These are phyloP conservation scores for Dryoscopus gambensis DNA, from an alignment of 2,113 vertebrate species.

Conservation along the genomic window DNA sequence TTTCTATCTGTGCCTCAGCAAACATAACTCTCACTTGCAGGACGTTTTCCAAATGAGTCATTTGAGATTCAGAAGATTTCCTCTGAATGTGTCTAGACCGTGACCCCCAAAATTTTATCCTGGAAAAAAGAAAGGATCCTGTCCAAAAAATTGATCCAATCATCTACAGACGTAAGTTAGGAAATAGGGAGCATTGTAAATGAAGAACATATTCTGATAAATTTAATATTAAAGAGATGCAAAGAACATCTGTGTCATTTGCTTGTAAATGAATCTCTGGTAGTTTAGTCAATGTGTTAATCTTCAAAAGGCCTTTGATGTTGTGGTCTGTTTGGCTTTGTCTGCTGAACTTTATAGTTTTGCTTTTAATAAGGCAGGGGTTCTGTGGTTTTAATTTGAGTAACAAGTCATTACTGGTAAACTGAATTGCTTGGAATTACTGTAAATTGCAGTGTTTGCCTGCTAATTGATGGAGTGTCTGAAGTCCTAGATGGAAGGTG, in stretches of 20 bases:
- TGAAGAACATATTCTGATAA: neutral
- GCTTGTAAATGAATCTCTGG: constrained; percentile 24
- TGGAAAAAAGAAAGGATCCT: neutral
- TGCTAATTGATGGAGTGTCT: neutral
- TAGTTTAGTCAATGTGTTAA: constrained; percentile 40
- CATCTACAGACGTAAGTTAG: neutral
- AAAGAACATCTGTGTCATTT: constrained; percentile 4
- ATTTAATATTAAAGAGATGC: neutral
- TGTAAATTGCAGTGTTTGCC: constrained; percentile 6
- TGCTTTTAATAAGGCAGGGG: constrained; percentile 16
- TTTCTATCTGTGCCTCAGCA: constrained; percentile 54
- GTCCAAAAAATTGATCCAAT: neutral
- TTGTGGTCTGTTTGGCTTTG: constrained; percentile 24
- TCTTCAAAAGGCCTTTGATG: constrained; percentile 58
- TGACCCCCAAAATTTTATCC: neutral
- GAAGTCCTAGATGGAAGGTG: neutral
- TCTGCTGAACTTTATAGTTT: constrained; percentile 28
- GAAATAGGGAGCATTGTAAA: neutral
- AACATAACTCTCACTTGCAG: constrained; percentile 20
- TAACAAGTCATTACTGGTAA: constrained; percentile 7
- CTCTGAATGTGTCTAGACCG: neutral
- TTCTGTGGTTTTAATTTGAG: constrained; percentile 6
- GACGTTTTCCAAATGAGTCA: constrained; percentile 49
- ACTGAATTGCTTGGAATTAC: constrained; percentile 6
- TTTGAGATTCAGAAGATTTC: constrained; percentile 43